Percentiles rank a stretch among this genome's conserved stretches.
Evolutionary conservation across 2,888 invertebrate species (phyloP).

Genomic region (Parnassius orleans): DNA sequence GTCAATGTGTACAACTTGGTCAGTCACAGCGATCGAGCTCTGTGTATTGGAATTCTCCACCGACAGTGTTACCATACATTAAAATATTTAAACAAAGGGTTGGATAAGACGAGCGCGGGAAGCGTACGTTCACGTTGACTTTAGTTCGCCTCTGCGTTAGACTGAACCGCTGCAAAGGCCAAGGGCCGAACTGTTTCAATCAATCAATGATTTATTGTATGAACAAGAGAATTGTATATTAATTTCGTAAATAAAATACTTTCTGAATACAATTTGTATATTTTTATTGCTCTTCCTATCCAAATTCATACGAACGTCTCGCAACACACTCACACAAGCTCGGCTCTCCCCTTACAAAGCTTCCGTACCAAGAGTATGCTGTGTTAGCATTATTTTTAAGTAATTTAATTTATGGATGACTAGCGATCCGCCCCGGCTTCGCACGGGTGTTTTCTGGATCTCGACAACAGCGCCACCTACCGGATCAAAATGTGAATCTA

Average conservation of each 20-base stretch:
- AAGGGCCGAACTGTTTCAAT: constrained; percentile 56
- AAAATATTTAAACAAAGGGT: constrained; percentile 31
- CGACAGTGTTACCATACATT: constrained; percentile 36
- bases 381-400: too few species aligned
- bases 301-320: too few species aligned
- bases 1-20: too few species aligned
- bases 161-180: constrained; percentile 37
- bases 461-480: too few species aligned
- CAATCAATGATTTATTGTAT: constrained; percentile 66
- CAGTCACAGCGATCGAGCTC: not conserved
- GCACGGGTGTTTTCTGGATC: too few species aligned
- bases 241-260: constrained; percentile 79
- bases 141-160: constrained; percentile 41
- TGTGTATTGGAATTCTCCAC: constrained; percentile 21
- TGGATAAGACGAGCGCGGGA: constrained; percentile 35
- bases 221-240: constrained; percentile 77
- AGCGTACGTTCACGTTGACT: constrained; percentile 36
- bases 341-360: too few species aligned
- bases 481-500: too few species aligned
- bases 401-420: too few species aligned
- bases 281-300: not conserved
- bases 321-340: too few species aligned
- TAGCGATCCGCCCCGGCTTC: too few species aligned
- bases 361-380: too few species aligned
- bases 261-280: constrained; percentile 48